Base-by-base conservation (phyloP, 2,797 vertebrate genomes). In the Sparidentex hasta region DNA sequence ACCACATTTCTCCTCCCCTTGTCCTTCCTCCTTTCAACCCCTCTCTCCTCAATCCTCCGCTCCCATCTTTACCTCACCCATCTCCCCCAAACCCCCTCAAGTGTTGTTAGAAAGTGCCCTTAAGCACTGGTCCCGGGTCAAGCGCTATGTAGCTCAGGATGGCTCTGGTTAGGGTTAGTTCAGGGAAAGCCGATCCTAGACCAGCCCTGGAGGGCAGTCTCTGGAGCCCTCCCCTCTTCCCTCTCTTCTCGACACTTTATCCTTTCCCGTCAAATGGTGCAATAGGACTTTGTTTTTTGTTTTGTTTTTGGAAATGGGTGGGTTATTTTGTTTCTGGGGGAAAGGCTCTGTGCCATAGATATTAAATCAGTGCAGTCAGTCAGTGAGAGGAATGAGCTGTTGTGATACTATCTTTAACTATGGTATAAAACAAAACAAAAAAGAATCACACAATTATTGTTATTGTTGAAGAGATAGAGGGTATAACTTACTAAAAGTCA, bases 41-140 rank as follows among this genome's bases (percentile, higher is more conserved):
- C 23, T 55, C 54, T 70, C 64, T 65, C 58, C 67, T 65, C 75
- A 17, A 14, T 48, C 70, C 71, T 62, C 54, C 43, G 75, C 67
- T 74, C 64, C 65, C 71, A 65, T 59, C 74, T 68, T 81, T 78
- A 79, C 74, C 52, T 62, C 71, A 59, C 52, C 43, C 33, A 9
- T 56, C 77, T 64, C 78, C 76, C 74, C 65, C 47, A 25, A 71
- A 69, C 83, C 78, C 71, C 82, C 82, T 88, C 87, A 91, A 93
- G 92, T 91, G 90, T 94, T 94, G 93, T 91, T 93, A 94, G 94
- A 94, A 95, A 95, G 94, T 93, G 94, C 94, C 94, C 93, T 94
- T 93, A 94, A 94, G 94, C 92, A 92, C 95, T 95, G 95, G 93
- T 95, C 94, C 91, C 88, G 95, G 93, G 93, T 95, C 94, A 95